These are phyloP conservation scores for Sarotherodon lohbergeri DNA, from an alignment of 2,113 vertebrate genomes.

Conservation along the genomic window DNA sequence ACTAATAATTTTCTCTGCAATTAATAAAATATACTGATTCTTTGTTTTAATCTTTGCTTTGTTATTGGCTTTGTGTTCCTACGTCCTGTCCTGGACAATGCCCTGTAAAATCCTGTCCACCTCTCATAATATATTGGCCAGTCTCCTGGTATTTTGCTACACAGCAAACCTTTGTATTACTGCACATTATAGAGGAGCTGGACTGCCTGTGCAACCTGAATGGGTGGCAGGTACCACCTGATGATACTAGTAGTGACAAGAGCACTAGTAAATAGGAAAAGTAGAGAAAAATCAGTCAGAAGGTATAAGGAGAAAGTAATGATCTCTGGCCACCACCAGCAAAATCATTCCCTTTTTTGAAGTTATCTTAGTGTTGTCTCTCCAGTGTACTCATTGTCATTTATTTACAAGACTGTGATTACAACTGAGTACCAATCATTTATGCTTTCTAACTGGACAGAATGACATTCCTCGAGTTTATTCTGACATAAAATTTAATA, in stretches of 20 bases:
- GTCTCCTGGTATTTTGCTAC: neutral
- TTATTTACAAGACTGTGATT: neutral
- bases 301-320: neutral
- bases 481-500: neutral
- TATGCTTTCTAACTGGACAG: neutral
- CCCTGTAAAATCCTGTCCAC: accelerated
- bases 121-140: neutral
- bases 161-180: neutral
- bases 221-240: neutral
- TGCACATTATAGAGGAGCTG: neutral
- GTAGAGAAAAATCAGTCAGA: neutral
- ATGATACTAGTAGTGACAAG: neutral
- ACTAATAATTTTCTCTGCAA: neutral
- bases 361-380: neutral
- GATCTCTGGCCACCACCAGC: neutral
- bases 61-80: neutral
- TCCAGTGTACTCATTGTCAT: neutral
- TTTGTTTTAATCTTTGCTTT: neutral
- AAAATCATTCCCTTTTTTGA: neutral
- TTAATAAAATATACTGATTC: neutral
- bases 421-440: neutral
- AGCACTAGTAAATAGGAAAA: neutral
- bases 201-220: neutral
- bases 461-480: neutral
- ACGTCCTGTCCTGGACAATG: neutral